Evolutionary conservation across 2,888 invertebrate species (phyloP), one percentile per base, ranked within the genome.

Genomic region (Thumatha senex): DNA sequence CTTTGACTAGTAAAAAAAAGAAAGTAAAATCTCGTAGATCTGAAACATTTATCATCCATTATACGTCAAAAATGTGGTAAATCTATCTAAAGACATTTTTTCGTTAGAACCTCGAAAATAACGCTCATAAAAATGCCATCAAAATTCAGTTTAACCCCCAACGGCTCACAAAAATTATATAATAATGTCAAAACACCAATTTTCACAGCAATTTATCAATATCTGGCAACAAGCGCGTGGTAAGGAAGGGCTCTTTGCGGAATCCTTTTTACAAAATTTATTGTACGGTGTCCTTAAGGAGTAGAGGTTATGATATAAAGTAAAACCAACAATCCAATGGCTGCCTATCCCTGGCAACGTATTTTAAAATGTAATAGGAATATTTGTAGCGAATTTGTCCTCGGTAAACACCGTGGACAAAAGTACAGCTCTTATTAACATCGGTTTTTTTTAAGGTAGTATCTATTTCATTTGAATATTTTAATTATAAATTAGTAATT

Each of bases 261-360:
- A 60, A 52, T 63, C 62, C 65, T 70, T 74, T 70, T 64, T 70
- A 62, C 57, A 74, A 71, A 76, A 81, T 81, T 75, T 78, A 80
- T 82, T 60, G 70, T 67, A 67, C 57, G 58, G 54, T 59, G 56
- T 51, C 59, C 62, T 63, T 68, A 58, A 59, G 67, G 64, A 57
- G 50, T 49, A 39, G 36, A 39, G 60, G 55, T 41, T 14, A 18
- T 18, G 33, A 36, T 58, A 74, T 72, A 72, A 72, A 75, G 69
- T 72, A 67, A 68, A 70, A 69, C 5, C 18, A 24, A 24, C 18
- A 74, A 60, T 52, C 45, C 52, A 51, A 57, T 55, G 58, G 40
- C 45, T 43, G 57, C 53, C 61, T 64, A 70, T 62, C 68, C 54
- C 44, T 64, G 68, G 70, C 68, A 56, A 54, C 56, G 59, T 56